A percentile compares a stretch with the other conserved stretches of the same genome.
Evolutionary conservation across 2,797 vertebrate genomes (phyloP).

Genomic region (Myotis daubentonii): DNA sequence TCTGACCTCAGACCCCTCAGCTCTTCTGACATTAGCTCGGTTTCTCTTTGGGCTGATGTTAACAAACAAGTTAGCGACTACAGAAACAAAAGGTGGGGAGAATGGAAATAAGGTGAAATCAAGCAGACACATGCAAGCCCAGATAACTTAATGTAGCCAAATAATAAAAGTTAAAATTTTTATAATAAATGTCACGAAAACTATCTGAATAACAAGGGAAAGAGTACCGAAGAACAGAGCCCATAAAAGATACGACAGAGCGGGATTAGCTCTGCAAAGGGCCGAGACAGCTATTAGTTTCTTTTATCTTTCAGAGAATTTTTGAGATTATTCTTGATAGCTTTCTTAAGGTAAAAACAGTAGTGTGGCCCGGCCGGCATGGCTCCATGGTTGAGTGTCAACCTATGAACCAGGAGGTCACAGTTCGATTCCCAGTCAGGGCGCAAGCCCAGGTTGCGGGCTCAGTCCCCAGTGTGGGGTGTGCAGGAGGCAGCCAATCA

Average conservation of each 20-base stretch:
- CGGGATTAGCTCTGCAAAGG: not conserved
- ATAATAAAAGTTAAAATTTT: not conserved
- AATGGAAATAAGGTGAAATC: conserved; percentile 92
- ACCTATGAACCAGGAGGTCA: too few relatives aligned
- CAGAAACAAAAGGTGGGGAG: conserved; percentile 88
- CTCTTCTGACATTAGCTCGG: conserved; percentile 92
- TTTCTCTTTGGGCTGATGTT: conserved; percentile 93
- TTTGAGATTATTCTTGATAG: not conserved
- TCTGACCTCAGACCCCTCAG: conserved; percentile 92
- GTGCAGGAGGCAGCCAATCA: too few relatives aligned
- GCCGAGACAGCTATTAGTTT: not conserved
- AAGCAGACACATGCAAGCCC: conserved; percentile 86
- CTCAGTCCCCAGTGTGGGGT: too few relatives aligned
- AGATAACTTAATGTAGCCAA: conserved; percentile 73
- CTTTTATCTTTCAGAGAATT: not conserved
- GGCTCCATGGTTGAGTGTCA: too few relatives aligned
- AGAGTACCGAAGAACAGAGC: not conserved
- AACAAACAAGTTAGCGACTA: conserved; percentile 96
- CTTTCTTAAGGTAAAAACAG: not conserved
- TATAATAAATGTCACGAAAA: conserved; percentile 57
- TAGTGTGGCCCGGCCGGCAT: too few relatives aligned
- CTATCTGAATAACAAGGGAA: not conserved
- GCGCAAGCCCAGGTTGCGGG: too few relatives aligned
- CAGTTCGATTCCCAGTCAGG: too few relatives aligned
- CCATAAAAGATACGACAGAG: not conserved